Evolutionary conservation across 1,140 invertebrate genomes (phyloP).

Genomic region (Pseudoatta argentina): DNA sequence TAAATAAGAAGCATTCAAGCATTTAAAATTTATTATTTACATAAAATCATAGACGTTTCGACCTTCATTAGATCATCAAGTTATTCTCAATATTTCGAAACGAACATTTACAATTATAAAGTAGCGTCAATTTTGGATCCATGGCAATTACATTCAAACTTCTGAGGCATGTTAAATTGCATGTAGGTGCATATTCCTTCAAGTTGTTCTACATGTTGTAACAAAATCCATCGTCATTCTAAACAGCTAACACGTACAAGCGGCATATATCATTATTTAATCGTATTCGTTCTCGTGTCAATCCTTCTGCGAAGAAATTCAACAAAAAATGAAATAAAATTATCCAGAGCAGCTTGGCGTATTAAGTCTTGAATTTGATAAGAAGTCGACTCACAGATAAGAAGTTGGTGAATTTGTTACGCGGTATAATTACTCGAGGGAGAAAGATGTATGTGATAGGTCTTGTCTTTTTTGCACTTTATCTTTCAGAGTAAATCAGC

Average conservation of each 20-base stretch:
- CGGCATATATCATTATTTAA: background rate
- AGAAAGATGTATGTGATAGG: background rate
- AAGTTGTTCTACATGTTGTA: background rate
- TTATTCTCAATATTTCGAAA: too few species aligned
- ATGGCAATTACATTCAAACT: too few species aligned
- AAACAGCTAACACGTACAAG: background rate
- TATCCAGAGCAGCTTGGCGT: background rate
- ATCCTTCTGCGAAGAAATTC: background rate
- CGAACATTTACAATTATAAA: too few species aligned
- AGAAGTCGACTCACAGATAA: background rate
- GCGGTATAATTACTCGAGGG: conserved; percentile 9
- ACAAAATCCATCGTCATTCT: background rate
- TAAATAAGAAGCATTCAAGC: too few species aligned
- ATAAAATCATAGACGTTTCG: too few species aligned
- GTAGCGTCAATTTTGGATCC: too few species aligned
- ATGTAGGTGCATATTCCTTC: background rate
- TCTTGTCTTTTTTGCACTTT: background rate
- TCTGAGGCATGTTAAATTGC: too few species aligned
- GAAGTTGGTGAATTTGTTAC: background rate
- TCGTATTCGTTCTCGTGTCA: background rate
- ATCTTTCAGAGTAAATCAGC: conserved; percentile 9
- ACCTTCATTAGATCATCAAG: too few species aligned
- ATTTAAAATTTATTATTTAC: too few species aligned
- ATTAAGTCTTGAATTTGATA: conserved; percentile 38
- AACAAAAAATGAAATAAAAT: background rate